Evolutionary conservation across 2,888 invertebrate species (phyloP), one percentile per base, ranked within the genome.

Genomic region (Drosophila greeni): DNA sequence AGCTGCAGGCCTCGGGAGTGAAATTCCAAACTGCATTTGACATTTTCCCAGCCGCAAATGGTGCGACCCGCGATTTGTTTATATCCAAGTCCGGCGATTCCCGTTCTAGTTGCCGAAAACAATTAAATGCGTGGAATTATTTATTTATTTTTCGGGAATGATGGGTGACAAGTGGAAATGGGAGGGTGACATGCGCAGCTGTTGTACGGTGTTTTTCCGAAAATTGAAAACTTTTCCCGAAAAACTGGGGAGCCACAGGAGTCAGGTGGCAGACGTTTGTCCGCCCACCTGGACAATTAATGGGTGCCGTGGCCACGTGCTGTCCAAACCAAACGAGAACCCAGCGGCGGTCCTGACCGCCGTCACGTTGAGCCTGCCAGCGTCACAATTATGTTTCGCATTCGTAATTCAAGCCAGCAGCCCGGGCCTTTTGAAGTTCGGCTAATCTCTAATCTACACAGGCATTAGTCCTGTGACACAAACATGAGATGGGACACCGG

Each of bases 381-480:
- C 29, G 53, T 64, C 65, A 66, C 71, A 76, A 69, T 73, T 70
- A 48, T 64, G 53, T 62, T 72, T 57, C 69, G 72, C 76, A 73
- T 65, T 73, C 68, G 73, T 72, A 75, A 76, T 76, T 74, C 72
- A 62, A 40, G 49, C 52, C 62, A 67, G 48, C 37, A 31, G 29
- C 14, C 33, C 9, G 7, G 24, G 26, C 60, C 52, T 52, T 80
- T 76, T 77, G 69, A 77, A 74, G 76, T 77, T 66, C 24, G 72
- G 60, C 73, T 81, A 78, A 81, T 80, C 81, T 81, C 68, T 75
- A 82, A 81, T 80, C 82, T 81, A 78, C 80, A 80, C 72, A 70
- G 66, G 78, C 80, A 82, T 81, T 81, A 80, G 70, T 61, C 67
- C 51, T 37, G 64, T 74, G 79, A 73, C 74, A 72, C 49, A 75